These are phyloP conservation scores for Silurus lanzhouensis DNA, from an alignment of 2,797 vertebrate species.

Conservation along the genomic window DNA sequence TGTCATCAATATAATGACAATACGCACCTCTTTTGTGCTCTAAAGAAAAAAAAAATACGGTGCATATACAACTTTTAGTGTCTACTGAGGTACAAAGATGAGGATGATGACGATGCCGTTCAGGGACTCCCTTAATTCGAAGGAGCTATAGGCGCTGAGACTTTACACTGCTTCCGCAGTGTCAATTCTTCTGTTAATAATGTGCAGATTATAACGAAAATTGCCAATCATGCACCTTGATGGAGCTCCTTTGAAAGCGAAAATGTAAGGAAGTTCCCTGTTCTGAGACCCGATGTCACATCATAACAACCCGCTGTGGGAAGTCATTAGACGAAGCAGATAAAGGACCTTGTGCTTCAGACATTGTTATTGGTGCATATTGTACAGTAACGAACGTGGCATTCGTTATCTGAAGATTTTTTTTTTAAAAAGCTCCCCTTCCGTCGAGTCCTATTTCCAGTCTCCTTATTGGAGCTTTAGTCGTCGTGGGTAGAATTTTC, in stretches of 20 bases:
- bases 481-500: slow-evolving; percentile 83
- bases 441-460: slow-evolving; percentile 83
- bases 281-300: slow-evolving; percentile 99
- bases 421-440: slow-evolving; percentile 69
- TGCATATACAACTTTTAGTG: slow-evolving; percentile 64
- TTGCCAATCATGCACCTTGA: slow-evolving; percentile 99
- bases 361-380: slow-evolving; percentile 91
- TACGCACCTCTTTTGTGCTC: slow-evolving; percentile 21
- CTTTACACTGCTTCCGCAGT: slow-evolving; percentile 87
- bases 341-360: slow-evolving; percentile 96
- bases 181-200: slow-evolving; percentile 99
- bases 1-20: slow-evolving; percentile 28
- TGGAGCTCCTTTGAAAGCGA: slow-evolving; percentile 97
- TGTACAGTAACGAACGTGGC: slow-evolving; percentile 88
- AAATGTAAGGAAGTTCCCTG: slow-evolving; percentile 94
- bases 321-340: slow-evolving; percentile 99
- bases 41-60: slow-evolving; percentile 46
- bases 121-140: slow-evolving; percentile 89
- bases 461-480: slow-evolving; percentile 86
- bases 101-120: slow-evolving; percentile 73
- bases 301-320: slow-evolving; percentile 99
- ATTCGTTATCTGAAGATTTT: slow-evolving; percentile 86
- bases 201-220: slow-evolving; percentile 99
- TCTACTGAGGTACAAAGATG: slow-evolving; percentile 50
- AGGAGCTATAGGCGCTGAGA: slow-evolving; percentile 81